Evolutionary conservation across 1,140 invertebrate genomes (phyloP).

Genomic region (Hestina assimilis): DNA sequence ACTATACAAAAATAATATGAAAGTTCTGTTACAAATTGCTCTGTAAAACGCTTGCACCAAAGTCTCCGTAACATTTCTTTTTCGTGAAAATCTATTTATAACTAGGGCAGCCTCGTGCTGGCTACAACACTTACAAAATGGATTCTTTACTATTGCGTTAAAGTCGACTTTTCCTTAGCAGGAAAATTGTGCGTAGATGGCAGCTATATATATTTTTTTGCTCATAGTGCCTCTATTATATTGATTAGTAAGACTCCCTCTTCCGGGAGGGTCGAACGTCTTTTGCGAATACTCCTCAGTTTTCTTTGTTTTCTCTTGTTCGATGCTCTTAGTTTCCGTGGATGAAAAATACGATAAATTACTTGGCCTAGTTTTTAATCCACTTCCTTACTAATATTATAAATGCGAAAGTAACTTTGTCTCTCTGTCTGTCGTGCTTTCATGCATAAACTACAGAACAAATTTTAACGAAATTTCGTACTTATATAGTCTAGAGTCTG

Average conservation of each 20-base stretch:
- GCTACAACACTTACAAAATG: constrained; percentile 16
- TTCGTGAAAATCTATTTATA: constrained; percentile 79
- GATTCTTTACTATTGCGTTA: constrained; percentile 31
- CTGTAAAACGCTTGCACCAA: constrained; percentile 67
- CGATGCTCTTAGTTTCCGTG: constrained; percentile 25
- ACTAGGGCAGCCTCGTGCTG: constrained; percentile 66
- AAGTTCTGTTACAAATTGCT: constrained; percentile 35
- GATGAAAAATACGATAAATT: constrained; percentile 19
- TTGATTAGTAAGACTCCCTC: constrained; percentile 71
- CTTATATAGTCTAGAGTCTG: no score
- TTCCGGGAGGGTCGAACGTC: constrained; percentile 54
- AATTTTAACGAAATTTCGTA: no score
- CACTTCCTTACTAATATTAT: no score
- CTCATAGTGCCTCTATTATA: constrained; percentile 77
- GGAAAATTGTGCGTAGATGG: constrained; percentile 33
- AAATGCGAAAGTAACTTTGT: no score
- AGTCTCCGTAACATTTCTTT: constrained; percentile 77
- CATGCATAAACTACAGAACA: no score
- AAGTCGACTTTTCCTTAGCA: constrained; percentile 33
- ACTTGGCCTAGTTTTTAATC: constrained; percentile 11
- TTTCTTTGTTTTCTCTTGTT: constrained; percentile 61
- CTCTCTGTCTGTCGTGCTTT: no score
- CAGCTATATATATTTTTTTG: constrained; percentile 64
- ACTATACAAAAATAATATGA: background rate
- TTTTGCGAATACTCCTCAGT: constrained; percentile 54